Evolutionary conservation across 2,888 invertebrate genomes (phyloP), one percentile per base, ranked within the genome.

Genomic region (Acanthococcus lagerstroemiae): DNA sequence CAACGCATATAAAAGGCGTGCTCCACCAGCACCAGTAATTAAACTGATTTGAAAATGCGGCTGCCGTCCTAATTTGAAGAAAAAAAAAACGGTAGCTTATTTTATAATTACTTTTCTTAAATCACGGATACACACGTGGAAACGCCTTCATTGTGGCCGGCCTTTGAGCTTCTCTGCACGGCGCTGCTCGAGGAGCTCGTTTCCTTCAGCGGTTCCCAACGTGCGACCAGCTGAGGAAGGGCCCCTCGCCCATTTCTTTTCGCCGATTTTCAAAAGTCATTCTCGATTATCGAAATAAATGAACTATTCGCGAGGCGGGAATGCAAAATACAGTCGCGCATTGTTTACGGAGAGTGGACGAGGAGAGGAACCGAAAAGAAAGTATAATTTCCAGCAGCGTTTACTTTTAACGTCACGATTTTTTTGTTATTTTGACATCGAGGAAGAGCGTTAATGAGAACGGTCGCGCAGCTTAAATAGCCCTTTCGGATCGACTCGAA

Each of bases 71-170:
- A 37, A 9, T 37, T 9, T 37, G 37, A 37, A 37, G 37, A 37
- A 37, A 3, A 37, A 30, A 58, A 50, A 50, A 60, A 48, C 60
- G 60, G 60, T 60, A 60, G 60, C 60, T 48, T 60, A 60, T 60
- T 46, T 60, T 60, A 60, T 57, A 57, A 57, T 57, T 57, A 57
- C 57, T 60, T 60, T 60, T 60, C 27, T 57, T 44, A 19, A 19
- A 17, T 44, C 1, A 55, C 55, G 48, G 9, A 24, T 21, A 54
- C 15, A 24, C 54, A 50, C 19, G 17, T 4, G 44, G 57, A 17
- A 45, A 57, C 57, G 50, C 60, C 60, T 60, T 60, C 26, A 60
- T 58, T 45, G 12, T 37, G 58, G 44, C 21, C 46, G 27, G n/a
- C n/a, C 21, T 22, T 24, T 25, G 25, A 37, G 44, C 37, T 19